phyloP scores from a whole-genome alignment of 2,797 vertebrate genomes.

The Pseudopleuronectes americanus region DNA sequence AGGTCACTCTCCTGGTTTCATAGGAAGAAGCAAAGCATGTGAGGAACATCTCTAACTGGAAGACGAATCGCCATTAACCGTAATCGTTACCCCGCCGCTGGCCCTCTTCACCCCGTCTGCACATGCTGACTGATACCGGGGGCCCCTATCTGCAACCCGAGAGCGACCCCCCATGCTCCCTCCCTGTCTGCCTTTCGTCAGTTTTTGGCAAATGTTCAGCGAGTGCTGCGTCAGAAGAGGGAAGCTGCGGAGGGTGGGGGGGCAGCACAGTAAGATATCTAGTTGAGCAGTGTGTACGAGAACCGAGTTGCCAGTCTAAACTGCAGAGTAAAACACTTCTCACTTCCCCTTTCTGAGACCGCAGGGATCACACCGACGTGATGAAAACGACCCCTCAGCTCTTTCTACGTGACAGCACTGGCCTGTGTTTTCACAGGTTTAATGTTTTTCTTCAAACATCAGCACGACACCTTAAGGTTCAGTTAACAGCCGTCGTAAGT shows the following conservation, averaged over 20 bases:
- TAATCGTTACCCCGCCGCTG: conserved; percentile 3
- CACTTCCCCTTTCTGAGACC: conserved; percentile 41
- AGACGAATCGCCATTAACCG: conserved; percentile 4
- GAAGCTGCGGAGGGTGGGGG: neutral
- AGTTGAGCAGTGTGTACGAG: neutral
- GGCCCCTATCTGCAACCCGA: conserved; percentile 54
- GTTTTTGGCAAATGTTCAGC: conserved; percentile 56
- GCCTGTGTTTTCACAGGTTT: conserved; percentile 48
- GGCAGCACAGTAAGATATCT: conserved; percentile 6
- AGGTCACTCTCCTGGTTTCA: neutral
- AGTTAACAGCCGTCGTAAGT: conserved; percentile 44
- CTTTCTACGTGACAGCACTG: conserved; percentile 42
- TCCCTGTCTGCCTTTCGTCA: conserved; percentile 67
- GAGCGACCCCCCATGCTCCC: conserved; percentile 34
- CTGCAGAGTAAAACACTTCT: conserved; percentile 45
- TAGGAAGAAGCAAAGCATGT: neutral
- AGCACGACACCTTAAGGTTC: conserved; percentile 36
- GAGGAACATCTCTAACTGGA: neutral
- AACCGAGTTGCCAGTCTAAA: conserved; percentile 43
- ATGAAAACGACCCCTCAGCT: conserved; percentile 25
- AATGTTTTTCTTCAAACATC: conserved; percentile 42
- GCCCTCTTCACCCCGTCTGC: conserved; percentile 12
- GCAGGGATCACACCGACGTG: neutral
- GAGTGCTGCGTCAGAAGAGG: conserved; percentile 22
- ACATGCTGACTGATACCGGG: conserved; percentile 30